Evolutionary conservation across 2,888 invertebrate genomes (phyloP).

Genomic region (Leptogaster cylindrica): DNA sequence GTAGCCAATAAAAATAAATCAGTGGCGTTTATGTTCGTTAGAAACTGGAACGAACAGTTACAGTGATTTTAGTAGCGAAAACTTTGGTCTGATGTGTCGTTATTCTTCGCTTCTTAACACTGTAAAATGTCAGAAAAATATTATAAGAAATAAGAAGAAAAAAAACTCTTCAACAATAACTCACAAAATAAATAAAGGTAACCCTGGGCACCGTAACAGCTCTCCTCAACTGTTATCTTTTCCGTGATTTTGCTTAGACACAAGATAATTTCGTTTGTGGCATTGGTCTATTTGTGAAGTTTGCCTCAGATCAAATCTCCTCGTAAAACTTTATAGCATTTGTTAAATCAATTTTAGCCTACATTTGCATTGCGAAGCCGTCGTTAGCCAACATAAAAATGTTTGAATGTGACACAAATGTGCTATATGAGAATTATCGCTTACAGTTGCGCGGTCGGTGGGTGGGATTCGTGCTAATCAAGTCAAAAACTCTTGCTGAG

Average conservation of each 20-base stretch:
- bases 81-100: constrained; percentile 18
- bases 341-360: constrained; percentile 33
- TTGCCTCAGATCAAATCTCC: constrained; percentile 21
- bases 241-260: constrained; percentile 23
- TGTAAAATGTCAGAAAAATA: constrained; percentile 21
- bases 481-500: too few relatives aligned
- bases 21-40: constrained; percentile 30
- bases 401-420: constrained; percentile 17
- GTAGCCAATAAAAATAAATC: constrained; percentile 35
- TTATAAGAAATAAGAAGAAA: too few relatives aligned
- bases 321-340: constrained; percentile 30
- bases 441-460: neutral
- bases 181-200: constrained; percentile 18
- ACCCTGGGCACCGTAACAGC: constrained; percentile 29
- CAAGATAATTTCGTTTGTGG: constrained; percentile 13
- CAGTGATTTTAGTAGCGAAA: constrained; percentile 14
- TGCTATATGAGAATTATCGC: constrained; percentile 14
- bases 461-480: constrained; percentile 2
- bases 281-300: constrained; percentile 20
- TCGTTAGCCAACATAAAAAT: constrained; percentile 13
- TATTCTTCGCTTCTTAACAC: constrained; percentile 16
- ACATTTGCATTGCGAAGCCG: neutral
- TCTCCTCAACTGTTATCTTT: constrained; percentile 16
- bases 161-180: constrained; percentile 8
- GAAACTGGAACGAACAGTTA: constrained; percentile 39